Conservation (phyloP, 2,113 vertebrate genomes). For the Rhineura floridana region DNA sequence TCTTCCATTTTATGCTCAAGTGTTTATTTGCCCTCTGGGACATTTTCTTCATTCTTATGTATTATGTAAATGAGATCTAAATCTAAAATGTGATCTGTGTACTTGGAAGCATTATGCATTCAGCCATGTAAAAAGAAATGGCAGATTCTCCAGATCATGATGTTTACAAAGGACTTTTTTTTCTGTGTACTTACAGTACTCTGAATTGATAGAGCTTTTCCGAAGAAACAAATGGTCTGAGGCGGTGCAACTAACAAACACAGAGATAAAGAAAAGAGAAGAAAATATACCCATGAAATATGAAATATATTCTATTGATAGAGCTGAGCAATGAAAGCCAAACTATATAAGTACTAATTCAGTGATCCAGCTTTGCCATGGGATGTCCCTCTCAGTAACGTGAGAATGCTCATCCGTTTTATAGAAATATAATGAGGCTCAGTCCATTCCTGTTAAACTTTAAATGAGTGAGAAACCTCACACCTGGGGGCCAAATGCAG, state of each 20-base stretch:
- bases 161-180: constrained; percentile 37
- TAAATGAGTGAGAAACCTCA: too few relatives aligned
- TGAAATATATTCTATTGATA: constrained; percentile 12
- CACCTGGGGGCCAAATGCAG: too few relatives aligned
- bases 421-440: neutral
- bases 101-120: constrained; percentile 56
- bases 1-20: constrained; percentile 55
- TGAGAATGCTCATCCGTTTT: neutral
- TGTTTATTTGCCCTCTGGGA: constrained; percentile 56
- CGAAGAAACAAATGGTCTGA: constrained; percentile 23
- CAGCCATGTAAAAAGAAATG: constrained; percentile 49
- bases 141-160: constrained; percentile 30
- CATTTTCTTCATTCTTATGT: constrained; percentile 62
- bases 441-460: too few relatives aligned
- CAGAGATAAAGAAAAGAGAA: neutral
- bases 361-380: neutral
- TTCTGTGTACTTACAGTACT: constrained; percentile 5
- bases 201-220: constrained; percentile 40
- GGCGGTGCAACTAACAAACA: constrained; percentile 19
- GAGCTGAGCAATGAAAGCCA: neutral
- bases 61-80: constrained; percentile 69
- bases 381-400: neutral
- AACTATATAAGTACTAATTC: constrained; percentile 29
- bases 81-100: constrained; percentile 67
- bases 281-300: neutral